Percentiles rank a stretch among this genome's conserved stretches.
Conservation (phyloP, 2,888 invertebrate species). For the Sarcophaga carnaria region DNA sequence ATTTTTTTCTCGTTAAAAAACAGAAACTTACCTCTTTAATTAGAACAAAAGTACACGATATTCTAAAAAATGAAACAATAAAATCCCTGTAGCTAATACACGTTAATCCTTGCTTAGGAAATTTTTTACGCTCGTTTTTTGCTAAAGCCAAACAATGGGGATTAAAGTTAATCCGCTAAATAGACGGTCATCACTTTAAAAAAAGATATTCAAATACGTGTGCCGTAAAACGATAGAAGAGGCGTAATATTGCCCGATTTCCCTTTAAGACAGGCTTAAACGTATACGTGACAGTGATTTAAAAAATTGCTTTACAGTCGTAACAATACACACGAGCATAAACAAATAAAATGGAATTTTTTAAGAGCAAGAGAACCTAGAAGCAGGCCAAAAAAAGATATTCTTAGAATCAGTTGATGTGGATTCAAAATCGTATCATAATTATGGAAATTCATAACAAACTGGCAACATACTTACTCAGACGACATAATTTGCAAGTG, state of each 20-base stretch:
- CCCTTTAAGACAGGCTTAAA: constrained; percentile 76
- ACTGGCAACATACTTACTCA: background rate
- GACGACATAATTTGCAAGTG: no score
- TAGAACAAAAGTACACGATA: constrained; percentile 18
- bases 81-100: constrained; percentile 16
- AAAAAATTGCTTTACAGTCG: constrained; percentile 37
- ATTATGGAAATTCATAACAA: constrained; percentile 78
- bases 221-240: constrained; percentile 51
- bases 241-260: constrained; percentile 79
- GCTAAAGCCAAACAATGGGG: background rate
- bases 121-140: constrained; percentile 65
- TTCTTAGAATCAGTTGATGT: constrained; percentile 69
- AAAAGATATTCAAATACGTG: background rate
- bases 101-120: constrained; percentile 31
- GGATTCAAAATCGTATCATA: constrained; percentile 74
- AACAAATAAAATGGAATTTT: background rate
- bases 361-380: background rate
- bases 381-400: background rate
- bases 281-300: constrained; percentile 71
- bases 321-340: no score
- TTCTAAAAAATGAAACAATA: background rate
- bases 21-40: constrained; percentile 61
- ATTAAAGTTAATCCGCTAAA: background rate
- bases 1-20: background rate
- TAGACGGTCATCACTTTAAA: background rate